Percentiles rank a stretch among this genome's conserved stretches.
These are phyloP conservation scores for Danaus plexippus DNA, from an alignment of 1,140 invertebrate genomes.

Conservation along the genomic window DNA sequence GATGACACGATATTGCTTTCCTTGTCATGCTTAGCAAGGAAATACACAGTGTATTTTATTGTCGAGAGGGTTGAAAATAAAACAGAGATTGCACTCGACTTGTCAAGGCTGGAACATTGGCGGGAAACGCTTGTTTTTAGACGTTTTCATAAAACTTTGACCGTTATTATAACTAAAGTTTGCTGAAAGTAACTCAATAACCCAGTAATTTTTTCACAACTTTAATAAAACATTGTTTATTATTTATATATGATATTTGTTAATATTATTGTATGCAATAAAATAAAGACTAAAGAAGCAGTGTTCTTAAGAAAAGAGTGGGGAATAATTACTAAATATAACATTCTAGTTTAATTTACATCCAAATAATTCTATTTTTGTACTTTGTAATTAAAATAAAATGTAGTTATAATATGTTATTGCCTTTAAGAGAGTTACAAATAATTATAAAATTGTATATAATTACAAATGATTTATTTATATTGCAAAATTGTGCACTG, in stretches of 20 bases:
- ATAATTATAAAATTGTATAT: slow-evolving; percentile 5
- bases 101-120: slow-evolving; percentile 42
- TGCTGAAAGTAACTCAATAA: neutral
- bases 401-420: too few relatives aligned
- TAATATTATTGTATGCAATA: neutral
- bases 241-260: too few relatives aligned
- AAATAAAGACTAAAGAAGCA: too few relatives aligned
- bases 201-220: too few relatives aligned
- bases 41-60: slow-evolving; percentile 7
- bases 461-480: slow-evolving; percentile 14
- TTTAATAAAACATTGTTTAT: too few relatives aligned
- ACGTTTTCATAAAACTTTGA: neutral
- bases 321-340: too few relatives aligned
- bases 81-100: slow-evolving; percentile 10
- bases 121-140: slow-evolving; percentile 40
- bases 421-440: too few relatives aligned
- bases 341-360: too few relatives aligned
- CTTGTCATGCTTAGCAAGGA: slow-evolving; percentile 13
- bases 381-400: too few relatives aligned
- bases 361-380: too few relatives aligned
- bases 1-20: slow-evolving; percentile 24
- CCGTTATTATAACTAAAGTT: neutral
- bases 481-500: slow-evolving; percentile 6
- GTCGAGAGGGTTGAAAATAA: slow-evolving; percentile 9
- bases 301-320: too few relatives aligned